Evolutionary conservation across 1,140 invertebrate species (phyloP).

Genomic region (Tyrophagus putrescentiae): DNA sequence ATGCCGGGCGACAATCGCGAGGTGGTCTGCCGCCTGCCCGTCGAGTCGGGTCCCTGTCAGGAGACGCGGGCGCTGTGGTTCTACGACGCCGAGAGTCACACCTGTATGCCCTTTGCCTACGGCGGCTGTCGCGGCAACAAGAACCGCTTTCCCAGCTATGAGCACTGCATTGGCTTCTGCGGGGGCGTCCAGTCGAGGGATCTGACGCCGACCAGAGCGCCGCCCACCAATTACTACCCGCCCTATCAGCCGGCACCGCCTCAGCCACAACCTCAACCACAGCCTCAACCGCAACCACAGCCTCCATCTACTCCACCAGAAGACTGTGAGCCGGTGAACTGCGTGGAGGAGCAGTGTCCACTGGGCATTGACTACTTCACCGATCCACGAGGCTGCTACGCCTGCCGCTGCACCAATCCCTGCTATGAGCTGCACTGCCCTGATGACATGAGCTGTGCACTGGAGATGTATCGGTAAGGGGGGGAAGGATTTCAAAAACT

Average conservation of each 20-base stretch:
- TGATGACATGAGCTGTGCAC: conserved; percentile 47
- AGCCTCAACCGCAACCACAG: conserved; percentile 5
- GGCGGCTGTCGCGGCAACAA: conserved; percentile 68
- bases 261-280: not conserved
- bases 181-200: conserved; percentile 14
- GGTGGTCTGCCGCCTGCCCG: conserved; percentile 44
- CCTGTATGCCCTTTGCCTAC: conserved; percentile 65
- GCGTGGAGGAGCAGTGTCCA: conserved; percentile 42
- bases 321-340: conserved; percentile 26
- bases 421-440: conserved; percentile 47
- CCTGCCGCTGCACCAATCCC: conserved; percentile 60
- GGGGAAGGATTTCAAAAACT: not conserved
- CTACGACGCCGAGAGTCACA: conserved; percentile 56
- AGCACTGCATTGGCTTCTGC: conserved; percentile 61
- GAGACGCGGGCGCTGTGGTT: conserved; percentile 42
- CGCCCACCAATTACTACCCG: not conserved
- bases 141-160: conserved; percentile 62
- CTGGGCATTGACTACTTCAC: conserved; percentile 57
- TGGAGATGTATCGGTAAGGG: conserved; percentile 40
- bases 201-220: conserved; percentile 32
- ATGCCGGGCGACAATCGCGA: not conserved
- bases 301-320: not conserved
- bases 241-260: not conserved
- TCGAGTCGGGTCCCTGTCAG: conserved; percentile 54
- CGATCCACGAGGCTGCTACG: conserved; percentile 45